These are phyloP conservation scores for Pachymerium ferrugineum DNA, from an alignment of 2,888 invertebrate genomes.

Conservation along the genomic window DNA sequence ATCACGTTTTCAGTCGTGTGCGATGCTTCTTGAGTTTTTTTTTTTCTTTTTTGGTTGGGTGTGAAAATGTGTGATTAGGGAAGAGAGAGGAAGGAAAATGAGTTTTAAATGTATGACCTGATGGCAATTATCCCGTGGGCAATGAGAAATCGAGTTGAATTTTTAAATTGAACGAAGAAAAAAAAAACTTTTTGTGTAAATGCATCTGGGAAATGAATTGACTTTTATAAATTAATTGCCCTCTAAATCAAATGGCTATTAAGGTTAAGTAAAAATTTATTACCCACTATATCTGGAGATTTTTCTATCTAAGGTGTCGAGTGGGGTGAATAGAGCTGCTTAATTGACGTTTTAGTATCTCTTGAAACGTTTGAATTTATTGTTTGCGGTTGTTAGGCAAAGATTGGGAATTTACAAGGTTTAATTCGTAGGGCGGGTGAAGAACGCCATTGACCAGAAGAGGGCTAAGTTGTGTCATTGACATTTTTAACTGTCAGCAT, in stretches of 20 bases:
- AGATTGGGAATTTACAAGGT: background rate
- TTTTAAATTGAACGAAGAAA: background rate
- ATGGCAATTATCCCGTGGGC: conserved; percentile 5
- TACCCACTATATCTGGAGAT: background rate
- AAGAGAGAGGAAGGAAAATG: conserved; percentile 21
- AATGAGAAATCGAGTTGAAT: background rate
- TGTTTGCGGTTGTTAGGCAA: background rate
- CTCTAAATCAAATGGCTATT: conserved; percentile 10
- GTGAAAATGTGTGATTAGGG: conserved; percentile 6
- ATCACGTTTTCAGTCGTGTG: conserved; percentile 5
- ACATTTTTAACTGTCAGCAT: too few relatives aligned
- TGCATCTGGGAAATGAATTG: background rate
- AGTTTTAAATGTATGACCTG: conserved; percentile 26
- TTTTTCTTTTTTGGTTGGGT: background rate
- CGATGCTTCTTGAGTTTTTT: background rate
- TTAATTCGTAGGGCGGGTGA: too few relatives aligned
- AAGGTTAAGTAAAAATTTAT: conserved; percentile 23
- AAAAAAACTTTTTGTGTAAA: background rate
- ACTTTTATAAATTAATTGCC: conserved; percentile 17
- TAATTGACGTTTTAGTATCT: background rate
- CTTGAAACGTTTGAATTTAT: background rate
- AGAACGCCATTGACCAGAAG: too few relatives aligned
- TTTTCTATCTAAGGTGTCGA: conserved; percentile 27
- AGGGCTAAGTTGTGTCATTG: too few relatives aligned
- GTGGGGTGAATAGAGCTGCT: background rate